Evolutionary conservation across 2,888 invertebrate genomes (phyloP).

Genomic region (Encarsia formosa): DNA sequence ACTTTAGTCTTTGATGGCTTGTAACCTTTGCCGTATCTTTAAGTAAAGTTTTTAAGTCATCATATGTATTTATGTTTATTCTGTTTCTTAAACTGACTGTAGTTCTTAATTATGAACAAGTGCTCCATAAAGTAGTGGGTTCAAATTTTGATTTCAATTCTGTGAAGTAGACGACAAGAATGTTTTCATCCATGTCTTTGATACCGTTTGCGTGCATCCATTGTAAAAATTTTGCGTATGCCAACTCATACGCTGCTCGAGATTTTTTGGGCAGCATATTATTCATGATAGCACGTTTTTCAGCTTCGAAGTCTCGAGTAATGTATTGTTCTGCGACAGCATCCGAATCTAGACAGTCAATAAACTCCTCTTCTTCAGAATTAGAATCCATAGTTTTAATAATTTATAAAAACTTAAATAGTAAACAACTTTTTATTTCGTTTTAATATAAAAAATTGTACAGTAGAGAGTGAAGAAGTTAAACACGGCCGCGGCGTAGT

Average conservation of each 20-base stretch:
- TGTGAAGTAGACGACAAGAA: constrained; percentile 18
- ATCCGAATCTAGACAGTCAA: background rate
- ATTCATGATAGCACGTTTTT: background rate
- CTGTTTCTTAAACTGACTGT: constrained; percentile 6
- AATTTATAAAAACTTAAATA: too few relatives aligned
- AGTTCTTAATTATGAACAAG: constrained; percentile 22
- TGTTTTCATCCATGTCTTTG: constrained; percentile 5
- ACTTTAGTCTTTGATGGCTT: too few relatives aligned
- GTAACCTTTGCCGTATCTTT: constrained; percentile 6
- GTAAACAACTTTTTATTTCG: too few relatives aligned
- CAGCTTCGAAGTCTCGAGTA: background rate
- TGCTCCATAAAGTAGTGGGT: constrained; percentile 17
- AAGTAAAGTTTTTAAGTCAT: constrained; percentile 1
- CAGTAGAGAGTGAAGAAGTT: too few relatives aligned
- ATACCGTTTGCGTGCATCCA: constrained; percentile 4
- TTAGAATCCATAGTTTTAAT: too few relatives aligned
- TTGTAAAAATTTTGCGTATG: constrained; percentile 10
- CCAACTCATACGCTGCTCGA: constrained; percentile 1
- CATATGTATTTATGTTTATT: constrained; percentile 13
- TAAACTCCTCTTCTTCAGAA: too few relatives aligned
- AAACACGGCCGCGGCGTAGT: too few relatives aligned
- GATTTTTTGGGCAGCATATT: constrained; percentile 15
- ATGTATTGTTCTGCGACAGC: background rate
- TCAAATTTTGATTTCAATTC: constrained; percentile 16
- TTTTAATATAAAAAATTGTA: background rate